These are phyloP conservation scores for Scytalopus superciliaris DNA, from an alignment of 2,113 vertebrate genomes.

Conservation along the genomic window DNA sequence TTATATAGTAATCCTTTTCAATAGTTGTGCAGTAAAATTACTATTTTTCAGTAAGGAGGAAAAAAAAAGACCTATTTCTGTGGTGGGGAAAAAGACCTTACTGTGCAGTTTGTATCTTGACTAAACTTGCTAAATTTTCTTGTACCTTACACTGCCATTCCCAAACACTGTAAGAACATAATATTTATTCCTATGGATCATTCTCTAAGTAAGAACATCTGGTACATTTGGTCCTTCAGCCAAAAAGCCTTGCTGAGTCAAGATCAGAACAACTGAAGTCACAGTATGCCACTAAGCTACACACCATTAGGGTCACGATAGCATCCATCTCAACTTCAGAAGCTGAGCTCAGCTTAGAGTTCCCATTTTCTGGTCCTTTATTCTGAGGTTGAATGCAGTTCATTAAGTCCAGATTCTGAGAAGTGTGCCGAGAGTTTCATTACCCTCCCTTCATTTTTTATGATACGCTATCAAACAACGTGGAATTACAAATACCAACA, in stretches of 20 bases:
- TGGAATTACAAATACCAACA: not conserved
- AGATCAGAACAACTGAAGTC: not conserved
- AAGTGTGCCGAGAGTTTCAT: not conserved
- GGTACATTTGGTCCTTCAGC: not conserved
- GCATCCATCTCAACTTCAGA: not conserved
- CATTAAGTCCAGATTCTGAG: not conserved
- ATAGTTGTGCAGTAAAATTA: not conserved
- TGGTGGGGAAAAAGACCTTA: not conserved
- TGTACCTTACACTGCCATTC: not conserved
- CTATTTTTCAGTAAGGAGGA: not conserved
- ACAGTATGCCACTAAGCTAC: not conserved
- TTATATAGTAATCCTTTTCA: not conserved
- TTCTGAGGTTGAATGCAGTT: not conserved
- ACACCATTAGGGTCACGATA: not conserved
- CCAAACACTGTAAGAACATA: not conserved
- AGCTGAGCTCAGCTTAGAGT: not conserved
- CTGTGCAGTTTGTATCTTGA: not conserved
- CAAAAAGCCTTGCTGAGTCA: not conserved
- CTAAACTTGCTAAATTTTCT: slow-evolving; percentile 1
- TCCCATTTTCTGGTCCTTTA: not conserved
- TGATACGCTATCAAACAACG: not conserved
- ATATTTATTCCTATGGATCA: not conserved
- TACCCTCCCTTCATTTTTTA: not conserved
- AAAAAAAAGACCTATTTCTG: not conserved
- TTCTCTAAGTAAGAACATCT: slow-evolving; percentile 14